These are phyloP conservation scores for Hemicordylus capensis DNA, from an alignment of 2,113 vertebrate genomes.

Conservation along the genomic window DNA sequence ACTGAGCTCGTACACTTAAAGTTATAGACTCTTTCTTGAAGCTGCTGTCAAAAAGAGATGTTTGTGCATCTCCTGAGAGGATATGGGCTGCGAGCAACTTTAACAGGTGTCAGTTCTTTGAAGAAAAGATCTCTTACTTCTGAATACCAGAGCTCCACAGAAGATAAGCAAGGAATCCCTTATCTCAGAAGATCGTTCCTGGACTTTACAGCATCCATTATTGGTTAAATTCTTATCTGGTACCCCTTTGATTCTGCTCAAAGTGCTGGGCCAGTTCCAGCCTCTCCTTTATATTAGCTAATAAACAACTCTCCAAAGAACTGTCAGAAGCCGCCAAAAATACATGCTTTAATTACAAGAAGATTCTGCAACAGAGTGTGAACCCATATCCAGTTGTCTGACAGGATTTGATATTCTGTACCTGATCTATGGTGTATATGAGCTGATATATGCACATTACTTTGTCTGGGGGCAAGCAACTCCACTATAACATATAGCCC, in stretches of 20 bases:
- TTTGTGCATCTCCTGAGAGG: background rate
- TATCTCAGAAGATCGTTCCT: slow-evolving; percentile 24
- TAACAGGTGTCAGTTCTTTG: slow-evolving; percentile 20
- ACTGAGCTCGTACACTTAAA: background rate
- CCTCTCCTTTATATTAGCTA: background rate
- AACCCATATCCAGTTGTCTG: background rate
- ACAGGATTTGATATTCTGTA: background rate
- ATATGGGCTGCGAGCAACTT: background rate
- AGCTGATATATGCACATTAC: background rate
- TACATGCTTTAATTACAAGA: background rate
- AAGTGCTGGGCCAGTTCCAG: background rate
- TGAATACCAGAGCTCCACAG: background rate
- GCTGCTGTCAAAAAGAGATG: background rate
- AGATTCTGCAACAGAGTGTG: background rate
- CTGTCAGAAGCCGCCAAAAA: background rate
- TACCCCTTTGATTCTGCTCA: background rate
- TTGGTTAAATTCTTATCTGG: background rate
- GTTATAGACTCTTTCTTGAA: background rate
- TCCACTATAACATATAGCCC: background rate
- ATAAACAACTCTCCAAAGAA: background rate
- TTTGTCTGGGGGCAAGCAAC: background rate
- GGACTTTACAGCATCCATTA: background rate
- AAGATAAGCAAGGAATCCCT: slow-evolving; percentile 13
- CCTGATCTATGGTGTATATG: background rate
- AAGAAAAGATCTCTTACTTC: background rate